A percentile compares a stretch with the other conserved stretches of the same genome.
Conservation (phyloP, 30 jellyfish, hydroid and myxozoan species). For the Hydra vulgaris region DNA sequence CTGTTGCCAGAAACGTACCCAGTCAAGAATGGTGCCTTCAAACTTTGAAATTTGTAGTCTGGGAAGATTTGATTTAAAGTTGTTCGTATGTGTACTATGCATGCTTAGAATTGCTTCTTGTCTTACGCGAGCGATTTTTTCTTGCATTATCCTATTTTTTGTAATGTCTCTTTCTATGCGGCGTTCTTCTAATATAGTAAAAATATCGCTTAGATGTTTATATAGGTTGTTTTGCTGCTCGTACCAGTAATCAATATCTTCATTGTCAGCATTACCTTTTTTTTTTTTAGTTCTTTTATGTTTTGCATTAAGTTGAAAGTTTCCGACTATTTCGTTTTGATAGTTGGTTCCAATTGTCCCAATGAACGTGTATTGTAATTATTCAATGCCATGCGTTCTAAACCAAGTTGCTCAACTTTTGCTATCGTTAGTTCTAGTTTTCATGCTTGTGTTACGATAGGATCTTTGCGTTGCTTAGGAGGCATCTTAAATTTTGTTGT, state of each 20-base stretch:
- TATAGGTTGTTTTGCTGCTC: neutral
- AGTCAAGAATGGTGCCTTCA: slow-evolving; percentile 34
- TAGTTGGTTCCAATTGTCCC: neutral
- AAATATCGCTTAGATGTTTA: neutral
- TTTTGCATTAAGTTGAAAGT: neutral
- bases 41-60: slow-evolving; percentile 15
- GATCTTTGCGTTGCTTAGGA: neutral
- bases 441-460: neutral
- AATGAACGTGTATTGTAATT: neutral
- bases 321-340: neutral
- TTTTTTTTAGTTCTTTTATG: neutral
- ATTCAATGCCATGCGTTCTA: neutral
- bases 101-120: neutral
- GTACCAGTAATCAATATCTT: neutral
- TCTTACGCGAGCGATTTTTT: neutral
- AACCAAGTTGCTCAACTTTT: neutral
- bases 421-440: neutral
- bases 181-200: neutral
- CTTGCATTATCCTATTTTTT: neutral
- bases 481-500: neutral
- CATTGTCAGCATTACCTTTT: neutral
- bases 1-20: slow-evolving; percentile 59
- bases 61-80: slow-evolving; percentile 20
- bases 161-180: neutral
- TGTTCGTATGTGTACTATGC: neutral